Evolutionary conservation across 2,888 invertebrate genomes (phyloP).

Genomic region (Scelioninae gen. 1): DNA sequence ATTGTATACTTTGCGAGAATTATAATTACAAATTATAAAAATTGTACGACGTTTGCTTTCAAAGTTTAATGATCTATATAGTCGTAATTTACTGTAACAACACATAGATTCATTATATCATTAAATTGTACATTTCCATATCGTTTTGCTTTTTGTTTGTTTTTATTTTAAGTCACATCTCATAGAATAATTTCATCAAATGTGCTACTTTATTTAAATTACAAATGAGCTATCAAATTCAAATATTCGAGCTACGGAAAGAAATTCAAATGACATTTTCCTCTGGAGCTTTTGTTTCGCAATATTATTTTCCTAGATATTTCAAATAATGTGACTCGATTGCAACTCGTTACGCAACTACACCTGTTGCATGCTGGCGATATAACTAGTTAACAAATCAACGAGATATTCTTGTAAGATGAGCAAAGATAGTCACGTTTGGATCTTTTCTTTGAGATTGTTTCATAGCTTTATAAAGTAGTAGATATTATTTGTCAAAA

Average conservation of each 20-base stretch:
- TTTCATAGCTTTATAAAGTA: not conserved
- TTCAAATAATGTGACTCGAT: conserved; percentile 18
- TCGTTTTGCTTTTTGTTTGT: no score
- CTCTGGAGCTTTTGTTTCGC: not conserved
- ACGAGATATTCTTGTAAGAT: conserved; percentile 2
- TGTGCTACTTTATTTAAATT: not conserved
- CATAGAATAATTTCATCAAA: no score
- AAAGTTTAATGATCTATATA: no score
- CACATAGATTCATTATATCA: no score
- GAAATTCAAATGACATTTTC: not conserved
- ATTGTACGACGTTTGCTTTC: no score
- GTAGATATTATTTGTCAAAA: no score
- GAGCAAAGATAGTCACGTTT: not conserved
- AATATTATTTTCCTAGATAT: conserved; percentile 12
- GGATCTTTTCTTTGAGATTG: not conserved
- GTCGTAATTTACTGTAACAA: no score
- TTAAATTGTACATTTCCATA: no score
- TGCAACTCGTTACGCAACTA: conserved; percentile 20
- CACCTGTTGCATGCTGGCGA: conserved; percentile 35
- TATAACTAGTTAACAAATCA: conserved; percentile 27
- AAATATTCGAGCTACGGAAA: not conserved
- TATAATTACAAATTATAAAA: no score
- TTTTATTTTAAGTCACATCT: no score
- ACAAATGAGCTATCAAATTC: not conserved
- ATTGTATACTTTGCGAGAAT: no score